Percentiles rank a stretch among this genome's conserved stretches.
These are phyloP conservation scores for Rattus rattus DNA, from an alignment of 2,113 vertebrate species.

Conservation along the genomic window DNA sequence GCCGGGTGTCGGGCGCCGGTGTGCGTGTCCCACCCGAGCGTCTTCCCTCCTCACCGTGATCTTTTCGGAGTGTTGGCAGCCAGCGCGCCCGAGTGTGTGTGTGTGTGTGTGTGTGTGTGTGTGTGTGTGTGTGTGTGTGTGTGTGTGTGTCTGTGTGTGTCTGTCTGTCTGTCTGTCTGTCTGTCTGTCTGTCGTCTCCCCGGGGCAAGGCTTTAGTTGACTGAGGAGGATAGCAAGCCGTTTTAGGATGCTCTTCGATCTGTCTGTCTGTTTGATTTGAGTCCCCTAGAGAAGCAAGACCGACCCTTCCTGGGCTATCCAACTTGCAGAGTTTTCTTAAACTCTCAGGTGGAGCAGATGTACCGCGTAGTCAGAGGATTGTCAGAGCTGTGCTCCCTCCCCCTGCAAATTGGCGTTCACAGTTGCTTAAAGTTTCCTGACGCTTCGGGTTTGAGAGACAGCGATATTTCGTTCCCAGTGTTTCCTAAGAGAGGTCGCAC, in stretches of 20 bases:
- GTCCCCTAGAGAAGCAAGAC: background rate
- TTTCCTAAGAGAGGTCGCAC: background rate
- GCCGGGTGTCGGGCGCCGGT: background rate
- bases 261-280: background rate
- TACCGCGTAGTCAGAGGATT: background rate
- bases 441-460: constrained; percentile 1
- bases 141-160: background rate
- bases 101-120: background rate
- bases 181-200: background rate
- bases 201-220: constrained; percentile 34
- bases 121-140: background rate
- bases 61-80: background rate
- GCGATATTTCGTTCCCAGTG: background rate
- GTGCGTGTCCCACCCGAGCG: background rate
- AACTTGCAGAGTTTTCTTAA: constrained; percentile 54
- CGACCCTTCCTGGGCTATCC: background rate
- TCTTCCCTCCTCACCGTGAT: background rate
- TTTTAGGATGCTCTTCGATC: background rate
- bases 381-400: background rate
- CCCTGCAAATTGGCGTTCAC: background rate
- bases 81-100: background rate
- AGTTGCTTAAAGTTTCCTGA: constrained; percentile 10
- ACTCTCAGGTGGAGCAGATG: constrained; percentile 36
- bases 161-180: background rate
- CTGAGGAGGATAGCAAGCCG: background rate